Evolutionary conservation across 2,797 vertebrate species (phyloP).

Genomic region (Garrulus glandarius): DNA sequence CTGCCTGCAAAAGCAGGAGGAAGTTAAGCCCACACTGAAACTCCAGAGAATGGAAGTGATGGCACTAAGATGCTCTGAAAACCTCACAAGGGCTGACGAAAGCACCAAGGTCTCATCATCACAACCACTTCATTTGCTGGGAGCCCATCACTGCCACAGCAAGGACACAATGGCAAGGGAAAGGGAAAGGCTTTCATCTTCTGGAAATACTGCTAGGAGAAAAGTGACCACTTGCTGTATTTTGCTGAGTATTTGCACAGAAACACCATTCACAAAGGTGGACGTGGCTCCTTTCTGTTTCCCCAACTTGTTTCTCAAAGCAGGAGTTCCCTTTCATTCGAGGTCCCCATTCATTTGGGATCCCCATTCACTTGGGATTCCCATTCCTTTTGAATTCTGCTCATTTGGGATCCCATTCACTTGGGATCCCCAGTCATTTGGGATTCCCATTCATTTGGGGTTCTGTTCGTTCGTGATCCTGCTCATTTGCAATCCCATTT

Average conservation of each 20-base stretch:
- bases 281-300: neutral
- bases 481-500: neutral
- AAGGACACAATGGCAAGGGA: neutral
- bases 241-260: neutral
- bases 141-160: neutral
- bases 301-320: neutral
- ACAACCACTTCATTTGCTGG: fast-evolving
- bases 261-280: fast-evolving
- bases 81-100: neutral
- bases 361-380: neutral
- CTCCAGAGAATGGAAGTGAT: fast-evolving
- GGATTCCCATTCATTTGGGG: neutral
- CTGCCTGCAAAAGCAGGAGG: fast-evolving
- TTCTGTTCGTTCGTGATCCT: neutral
- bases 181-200: neutral
- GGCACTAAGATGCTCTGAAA: neutral
- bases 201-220: neutral
- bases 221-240: neutral
- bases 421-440: neutral
- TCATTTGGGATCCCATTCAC: neutral
- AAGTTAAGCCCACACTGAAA: neutral
- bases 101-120: fast-evolving
- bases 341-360: neutral
- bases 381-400: neutral
- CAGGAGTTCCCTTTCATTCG: neutral